Evolutionary conservation across 2,888 invertebrate species (phyloP), one percentile per base, ranked within the genome.

Genomic region (Biston betularia): DNA sequence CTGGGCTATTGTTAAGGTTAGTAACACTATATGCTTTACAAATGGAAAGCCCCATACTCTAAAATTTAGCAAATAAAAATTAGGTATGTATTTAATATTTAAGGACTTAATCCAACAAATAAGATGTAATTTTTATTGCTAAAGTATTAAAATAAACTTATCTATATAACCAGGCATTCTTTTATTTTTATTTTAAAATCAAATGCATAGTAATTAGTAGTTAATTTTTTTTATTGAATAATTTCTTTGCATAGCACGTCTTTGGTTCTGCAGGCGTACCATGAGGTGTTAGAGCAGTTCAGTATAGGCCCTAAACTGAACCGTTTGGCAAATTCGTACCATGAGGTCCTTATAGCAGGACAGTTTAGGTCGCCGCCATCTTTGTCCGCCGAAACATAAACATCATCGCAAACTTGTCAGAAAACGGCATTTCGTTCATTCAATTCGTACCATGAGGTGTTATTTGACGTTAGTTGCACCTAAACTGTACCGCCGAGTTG

Each of bases 121-220:
- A 87, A 87, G 85, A 85, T 88, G 84, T 89, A 89, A 88, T 88
- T 88, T 88, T 89, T 89, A 89, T 88, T 81, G 82, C 87, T 87
- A 87, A 88, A 90, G 85, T 86, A 90, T 87, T 85, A 87, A 45
- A 89, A 61, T 61, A 61, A 82, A 75, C 55, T 65, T 75, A 54
- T 12, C 15, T 44, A 76, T 73, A 73, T 77, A 70, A 76, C 74
- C 72, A 63, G 73, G 66, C 54, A 55, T 71, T 55, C 38, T 72
- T 81, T 79, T 76, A 77, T 79, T 79, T 46, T 10, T 15, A 7
- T 11, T 4, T 56, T 38, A 9, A 8, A 45, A 4, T 56, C 33
- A 44, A 46, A 57, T 12, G 50, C 24, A 48, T 1, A 38, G 9
- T 52, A 12, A 2, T 40, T 1, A 14, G 9, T 52, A 12, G 3